phyloP scores from a whole-genome alignment of 2,113 vertebrate species.

The Jaculus jaculus region DNA sequence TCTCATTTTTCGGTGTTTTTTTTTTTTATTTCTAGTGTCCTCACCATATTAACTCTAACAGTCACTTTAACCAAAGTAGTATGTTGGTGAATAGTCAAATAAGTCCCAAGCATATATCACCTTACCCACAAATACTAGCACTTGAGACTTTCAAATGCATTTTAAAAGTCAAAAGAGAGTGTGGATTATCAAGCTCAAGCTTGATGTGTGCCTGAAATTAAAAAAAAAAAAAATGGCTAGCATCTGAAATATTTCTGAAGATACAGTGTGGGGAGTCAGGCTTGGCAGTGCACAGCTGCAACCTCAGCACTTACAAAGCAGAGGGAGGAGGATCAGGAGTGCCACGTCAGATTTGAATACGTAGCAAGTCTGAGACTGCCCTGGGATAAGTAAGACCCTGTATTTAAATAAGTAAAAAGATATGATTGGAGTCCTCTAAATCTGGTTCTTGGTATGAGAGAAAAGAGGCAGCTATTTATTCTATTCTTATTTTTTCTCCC shows the following conservation, averaged over 20 bases:
- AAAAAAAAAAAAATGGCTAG: not conserved
- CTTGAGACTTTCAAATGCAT: not conserved
- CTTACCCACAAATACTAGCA: not conserved
- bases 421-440: not conserved
- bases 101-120: not conserved
- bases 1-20: too few species aligned
- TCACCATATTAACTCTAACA: too few species aligned
- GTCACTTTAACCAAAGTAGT: too few species aligned
- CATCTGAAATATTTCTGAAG: constrained; percentile 20
- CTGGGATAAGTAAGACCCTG: too few species aligned
- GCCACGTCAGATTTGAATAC: too few species aligned
- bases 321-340: too few species aligned
- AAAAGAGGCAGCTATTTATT: not conserved
- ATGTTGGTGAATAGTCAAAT: not conserved
- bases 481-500: not conserved
- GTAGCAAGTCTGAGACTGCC: too few species aligned
- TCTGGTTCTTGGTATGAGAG: not conserved
- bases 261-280: not conserved
- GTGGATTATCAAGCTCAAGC: not conserved
- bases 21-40: too few species aligned
- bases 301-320: too few species aligned
- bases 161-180: not conserved
- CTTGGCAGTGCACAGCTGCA: too few species aligned
- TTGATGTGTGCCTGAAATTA: not conserved
- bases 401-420: too few species aligned